These are phyloP conservation scores for Sternotherus odoratus DNA, from an alignment of 2,797 vertebrate genomes.

Conservation along the genomic window DNA sequence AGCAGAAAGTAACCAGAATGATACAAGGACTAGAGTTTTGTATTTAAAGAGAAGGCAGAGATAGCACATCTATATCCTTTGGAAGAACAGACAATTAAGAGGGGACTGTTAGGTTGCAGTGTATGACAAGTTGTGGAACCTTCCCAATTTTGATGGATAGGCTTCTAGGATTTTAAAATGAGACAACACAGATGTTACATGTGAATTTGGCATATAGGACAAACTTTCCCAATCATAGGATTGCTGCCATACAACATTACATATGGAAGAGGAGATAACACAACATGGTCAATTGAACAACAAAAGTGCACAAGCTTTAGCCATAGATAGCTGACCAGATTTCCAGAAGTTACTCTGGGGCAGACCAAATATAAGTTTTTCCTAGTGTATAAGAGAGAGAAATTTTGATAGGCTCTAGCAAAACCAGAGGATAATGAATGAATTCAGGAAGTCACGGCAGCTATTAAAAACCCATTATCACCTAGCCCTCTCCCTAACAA, in stretches of 20 bases:
- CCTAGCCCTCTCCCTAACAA: not conserved
- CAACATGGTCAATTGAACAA: not conserved
- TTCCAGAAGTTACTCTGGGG: not conserved
- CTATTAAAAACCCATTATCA: not conserved
- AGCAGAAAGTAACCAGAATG: too few species aligned
- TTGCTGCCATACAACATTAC: not conserved
- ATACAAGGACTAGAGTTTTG: too few species aligned
- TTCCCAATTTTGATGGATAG: not conserved
- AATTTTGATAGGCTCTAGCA: not conserved
- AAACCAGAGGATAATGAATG: not conserved
- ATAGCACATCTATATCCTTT: too few species aligned
- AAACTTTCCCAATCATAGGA: too few species aligned
- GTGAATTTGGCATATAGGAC: not conserved
- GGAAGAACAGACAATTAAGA: too few species aligned
- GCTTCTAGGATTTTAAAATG: not conserved
- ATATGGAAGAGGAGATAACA: not conserved
- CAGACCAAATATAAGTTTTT: not conserved
- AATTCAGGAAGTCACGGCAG: not conserved
- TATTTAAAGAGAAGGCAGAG: too few species aligned
- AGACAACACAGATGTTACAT: not conserved
- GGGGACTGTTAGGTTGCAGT: too few species aligned
- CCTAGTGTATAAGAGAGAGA: rapidly evolving
- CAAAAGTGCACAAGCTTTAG: not conserved
- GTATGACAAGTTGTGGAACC: not conserved
- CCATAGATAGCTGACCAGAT: rapidly evolving